phyloP scores from a whole-genome alignment of 2,797 vertebrate species.

The Enteromius mattozi region DNA sequence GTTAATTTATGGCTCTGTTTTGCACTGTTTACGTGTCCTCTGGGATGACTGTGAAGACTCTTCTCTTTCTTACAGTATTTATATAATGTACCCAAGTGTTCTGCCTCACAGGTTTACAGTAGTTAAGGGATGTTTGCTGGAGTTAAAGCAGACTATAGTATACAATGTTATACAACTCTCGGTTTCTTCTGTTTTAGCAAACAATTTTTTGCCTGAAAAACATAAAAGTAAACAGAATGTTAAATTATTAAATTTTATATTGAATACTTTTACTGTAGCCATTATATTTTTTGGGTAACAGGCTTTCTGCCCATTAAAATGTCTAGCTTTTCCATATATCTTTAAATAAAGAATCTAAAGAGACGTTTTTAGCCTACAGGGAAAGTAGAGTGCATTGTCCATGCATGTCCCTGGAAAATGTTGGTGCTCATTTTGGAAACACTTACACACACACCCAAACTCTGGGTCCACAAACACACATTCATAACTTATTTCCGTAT shows the following conservation, averaged over 20 bases:
- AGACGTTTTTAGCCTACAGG: slow-evolving; percentile 56
- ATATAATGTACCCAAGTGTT: slow-evolving; percentile 56
- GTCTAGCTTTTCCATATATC: slow-evolving; percentile 22
- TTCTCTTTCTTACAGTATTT: slow-evolving; percentile 77
- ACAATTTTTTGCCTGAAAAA: slow-evolving; percentile 56
- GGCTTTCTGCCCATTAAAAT: not conserved
- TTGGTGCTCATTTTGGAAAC: slow-evolving; percentile 71
- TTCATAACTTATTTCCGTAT: slow-evolving; percentile 66
- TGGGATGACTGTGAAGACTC: slow-evolving; percentile 54
- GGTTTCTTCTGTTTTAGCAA: slow-evolving; percentile 36
- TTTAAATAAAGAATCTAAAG: slow-evolving; percentile 62
- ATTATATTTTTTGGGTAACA: not conserved
- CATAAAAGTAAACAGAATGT: slow-evolving; percentile 12
- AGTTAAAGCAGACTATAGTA: not conserved
- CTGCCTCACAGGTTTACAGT: slow-evolving; percentile 6
- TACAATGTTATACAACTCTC: not conserved
- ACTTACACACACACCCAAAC: slow-evolving; percentile 66
- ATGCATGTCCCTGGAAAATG: slow-evolving; percentile 75
- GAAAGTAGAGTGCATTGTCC: slow-evolving; percentile 67
- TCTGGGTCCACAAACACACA: slow-evolving; percentile 65
- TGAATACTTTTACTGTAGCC: not conserved
- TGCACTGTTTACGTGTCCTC: slow-evolving; percentile 63
- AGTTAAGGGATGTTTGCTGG: not conserved
- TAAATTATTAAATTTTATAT: not conserved
- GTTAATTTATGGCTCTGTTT: slow-evolving; percentile 55